Base-by-base conservation (phyloP, 2,888 invertebrate species). In the Epirrhoe alternata region DNA sequence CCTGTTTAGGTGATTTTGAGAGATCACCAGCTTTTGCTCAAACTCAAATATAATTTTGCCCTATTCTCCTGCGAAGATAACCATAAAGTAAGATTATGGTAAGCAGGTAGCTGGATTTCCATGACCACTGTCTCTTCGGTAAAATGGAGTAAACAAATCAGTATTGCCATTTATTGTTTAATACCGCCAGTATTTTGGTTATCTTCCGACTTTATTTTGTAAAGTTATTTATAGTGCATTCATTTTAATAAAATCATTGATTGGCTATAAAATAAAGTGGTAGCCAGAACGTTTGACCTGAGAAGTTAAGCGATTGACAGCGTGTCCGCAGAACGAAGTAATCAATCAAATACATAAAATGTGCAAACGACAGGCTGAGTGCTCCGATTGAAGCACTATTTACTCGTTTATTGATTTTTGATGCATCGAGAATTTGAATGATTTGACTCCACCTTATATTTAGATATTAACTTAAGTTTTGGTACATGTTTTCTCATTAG, bases 281-380 rank as follows among this genome's bases (percentile, higher is more conserved):
- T 12, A 42, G 12, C 12, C 12, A 42, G 12, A 12, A 12, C 38
- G 12, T 42, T 42, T 42, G 12, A 42, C 12, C 38, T 42, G 12
- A 42, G 12, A 42, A 12, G 0, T 42, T 42, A 42, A 42, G 8
- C 35, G 35, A 38, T 5, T 42, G 12, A 42, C 38, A 42, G 24
- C 24, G 24, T 3, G 3, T 24, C 38, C 12, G 38, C 12, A 7
- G 12, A 42, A 4, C 12, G 3, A 35, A 8, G 1, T 35, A 35
- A 42, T 42, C 38, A 42, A 42, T 42, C 38, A 42, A 12, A 42
- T 42, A 42, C 38, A 42, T 42, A 38, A 38, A 38, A 42, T 42
- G 12, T 42, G 38, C 38, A 42, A 42, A 42, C 12, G 38, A 12
- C 8, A 35, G 35, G 10, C 8, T 42, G 38, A 4, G 4, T 12